Evolutionary conservation across 2,113 vertebrate species (phyloP), one percentile per base, ranked within the genome.

Genomic region (Caracal caracal): DNA sequence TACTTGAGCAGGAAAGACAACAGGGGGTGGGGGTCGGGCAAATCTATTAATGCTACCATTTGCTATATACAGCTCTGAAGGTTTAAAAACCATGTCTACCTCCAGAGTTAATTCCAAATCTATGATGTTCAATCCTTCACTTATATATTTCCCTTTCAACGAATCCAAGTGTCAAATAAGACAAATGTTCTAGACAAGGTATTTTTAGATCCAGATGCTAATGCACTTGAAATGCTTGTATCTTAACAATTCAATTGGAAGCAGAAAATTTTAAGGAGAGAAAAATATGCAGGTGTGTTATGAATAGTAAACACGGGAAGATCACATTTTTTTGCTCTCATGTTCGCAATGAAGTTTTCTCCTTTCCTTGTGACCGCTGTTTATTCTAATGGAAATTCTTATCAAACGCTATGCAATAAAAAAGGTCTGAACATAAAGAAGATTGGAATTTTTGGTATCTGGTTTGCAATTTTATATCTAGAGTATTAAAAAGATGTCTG

Each of bases 261-360:
- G 28, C 51, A 82, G 66, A 92, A 96, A 76, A 71, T 81, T 76
- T 88, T 47, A 95, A 92, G 40, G 26, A 73, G n/a, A 84, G 33
- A 82, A 81, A 86, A 88, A 59, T 30, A 65, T 2, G 12, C 43
- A 94, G 37, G 20, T 96, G 28, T 16, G 61, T 26, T 87, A 43
- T 71, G 40, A 80, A 85, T 24, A 95, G 12, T 11, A 76, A 94
- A 87, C 6, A 61, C 40, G 7, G 11, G 88, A 88, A 89, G 22
- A 24, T 37, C 40, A 86, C 53, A 68, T 12, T 82, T 78, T 70
- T 70, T 59, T 70, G 16, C 28, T 53, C 10, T 94, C 19, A n/a
- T 0, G 3, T 84, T 71, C 49, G 33, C 19, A 70, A 4, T 40
- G 13, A 84, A 37, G 22, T 78, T 56, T 88, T 88, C 81, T 87